Evolutionary conservation across 1,140 invertebrate genomes (phyloP).

Genomic region (Parapsyche elsis): DNA sequence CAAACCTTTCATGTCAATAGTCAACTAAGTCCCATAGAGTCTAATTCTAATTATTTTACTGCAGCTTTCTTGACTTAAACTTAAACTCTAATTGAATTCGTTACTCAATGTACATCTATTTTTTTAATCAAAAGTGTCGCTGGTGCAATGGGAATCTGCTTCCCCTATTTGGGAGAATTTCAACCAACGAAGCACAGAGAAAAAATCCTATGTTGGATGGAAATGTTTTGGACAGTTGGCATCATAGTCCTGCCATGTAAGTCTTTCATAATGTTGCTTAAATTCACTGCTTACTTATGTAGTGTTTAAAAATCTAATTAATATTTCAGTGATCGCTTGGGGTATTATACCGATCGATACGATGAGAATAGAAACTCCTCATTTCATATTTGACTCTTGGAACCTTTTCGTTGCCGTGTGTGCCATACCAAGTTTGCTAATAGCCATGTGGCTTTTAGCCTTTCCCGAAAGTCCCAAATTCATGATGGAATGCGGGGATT

Average conservation of each 20-base stretch:
- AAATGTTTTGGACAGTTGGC: slow-evolving; percentile 82
- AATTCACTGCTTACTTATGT: neutral
- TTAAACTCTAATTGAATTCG: too few relatives aligned
- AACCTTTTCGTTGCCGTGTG: slow-evolving; percentile 79
- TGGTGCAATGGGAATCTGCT: slow-evolving; percentile 82
- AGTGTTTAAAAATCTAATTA: slow-evolving; percentile 1
- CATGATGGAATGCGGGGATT: slow-evolving; percentile 79
- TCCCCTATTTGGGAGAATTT: slow-evolving; percentile 82
- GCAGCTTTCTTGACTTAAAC: too few relatives aligned
- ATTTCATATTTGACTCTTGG: slow-evolving; percentile 78
- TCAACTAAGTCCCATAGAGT: too few relatives aligned
- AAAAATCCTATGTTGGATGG: slow-evolving; percentile 82
- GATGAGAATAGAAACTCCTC: slow-evolving; percentile 67
- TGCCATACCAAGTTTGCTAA: slow-evolving; percentile 72
- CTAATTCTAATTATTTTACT: too few relatives aligned
- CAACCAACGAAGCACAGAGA: slow-evolving; percentile 79
- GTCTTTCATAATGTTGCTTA: slow-evolving; percentile 56
- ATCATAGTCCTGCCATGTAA: slow-evolving; percentile 77
- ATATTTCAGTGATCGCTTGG: slow-evolving; percentile 75
- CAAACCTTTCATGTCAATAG: too few relatives aligned
- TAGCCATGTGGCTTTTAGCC: slow-evolving; percentile 75
- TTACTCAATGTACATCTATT: neutral
- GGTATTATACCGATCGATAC: slow-evolving; percentile 74
- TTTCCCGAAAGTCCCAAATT: slow-evolving; percentile 91
- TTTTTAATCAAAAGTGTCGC: slow-evolving; percentile 68